These are phyloP conservation scores for Drosophila oshimai DNA, from an alignment of 1,140 invertebrate genomes.

Conservation along the genomic window DNA sequence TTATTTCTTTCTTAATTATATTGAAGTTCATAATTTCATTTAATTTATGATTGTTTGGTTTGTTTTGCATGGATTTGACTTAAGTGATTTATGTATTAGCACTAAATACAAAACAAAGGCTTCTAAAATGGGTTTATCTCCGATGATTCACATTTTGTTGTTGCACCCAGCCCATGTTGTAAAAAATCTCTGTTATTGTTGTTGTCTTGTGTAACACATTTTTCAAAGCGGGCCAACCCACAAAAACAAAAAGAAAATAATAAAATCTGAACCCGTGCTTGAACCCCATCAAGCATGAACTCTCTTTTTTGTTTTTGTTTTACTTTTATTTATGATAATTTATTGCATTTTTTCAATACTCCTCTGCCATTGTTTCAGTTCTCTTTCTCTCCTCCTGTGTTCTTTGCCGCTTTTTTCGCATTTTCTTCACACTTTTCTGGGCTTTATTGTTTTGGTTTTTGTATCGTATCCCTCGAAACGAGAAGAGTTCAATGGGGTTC, in stretches of 20 bases:
- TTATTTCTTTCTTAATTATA: no score
- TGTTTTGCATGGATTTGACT: no score
- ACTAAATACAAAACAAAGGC: background rate
- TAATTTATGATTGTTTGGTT: no score
- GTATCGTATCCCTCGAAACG: constrained; percentile 12
- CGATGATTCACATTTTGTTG: constrained; percentile 21
- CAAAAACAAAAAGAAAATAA: constrained; percentile 9
- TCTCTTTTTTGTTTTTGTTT: background rate
- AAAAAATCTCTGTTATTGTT: constrained; percentile 1
- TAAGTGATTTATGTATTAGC: no score
- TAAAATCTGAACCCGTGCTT: constrained; percentile 16
- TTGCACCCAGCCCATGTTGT: constrained; percentile 2
- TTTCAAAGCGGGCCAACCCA: constrained; percentile 26
- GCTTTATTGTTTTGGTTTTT: constrained; percentile 38
- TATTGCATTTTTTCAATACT: constrained; percentile 67
- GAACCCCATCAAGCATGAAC: constrained; percentile 15
- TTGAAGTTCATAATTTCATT: no score
- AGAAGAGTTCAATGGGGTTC: constrained; percentile 61
- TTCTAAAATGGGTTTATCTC: constrained; percentile 1
- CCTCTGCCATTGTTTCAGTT: constrained; percentile 32
- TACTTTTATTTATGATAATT: constrained; percentile 63
- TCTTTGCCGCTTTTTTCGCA: constrained; percentile 45
- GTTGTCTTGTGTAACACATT: constrained; percentile 25
- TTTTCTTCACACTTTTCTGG: constrained; percentile 56
- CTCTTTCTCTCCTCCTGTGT: constrained; percentile 27